These are phyloP conservation scores for rabbit (Oryctolagus cuniculus) DNA, from an alignment of 2,113 vertebrate species.

Conservation along the genomic window DNA sequence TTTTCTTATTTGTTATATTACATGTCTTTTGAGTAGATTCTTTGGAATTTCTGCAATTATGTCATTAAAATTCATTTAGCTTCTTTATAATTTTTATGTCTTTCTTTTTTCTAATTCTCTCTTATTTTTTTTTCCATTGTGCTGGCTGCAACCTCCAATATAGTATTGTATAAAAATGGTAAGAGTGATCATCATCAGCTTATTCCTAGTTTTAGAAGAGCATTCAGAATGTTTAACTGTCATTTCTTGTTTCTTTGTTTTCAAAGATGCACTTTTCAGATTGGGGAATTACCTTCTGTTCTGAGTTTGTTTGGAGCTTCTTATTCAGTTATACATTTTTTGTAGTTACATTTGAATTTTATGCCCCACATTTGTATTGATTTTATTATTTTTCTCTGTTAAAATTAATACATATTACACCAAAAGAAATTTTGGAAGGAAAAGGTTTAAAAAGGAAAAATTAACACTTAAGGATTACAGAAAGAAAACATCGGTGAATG, in stretches of 20 bases:
- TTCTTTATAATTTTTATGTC: not conserved
- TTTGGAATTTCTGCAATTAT: conserved; percentile 25
- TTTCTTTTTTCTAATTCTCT: not conserved
- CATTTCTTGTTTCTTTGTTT: not conserved
- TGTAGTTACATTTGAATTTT: not conserved
- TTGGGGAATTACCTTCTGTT: conserved; percentile 35
- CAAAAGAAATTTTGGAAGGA: conserved; percentile 11
- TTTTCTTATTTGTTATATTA: not conserved
- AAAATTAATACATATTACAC: conserved; percentile 15
- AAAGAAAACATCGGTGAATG: conserved; percentile 1
- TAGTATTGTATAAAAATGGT: not conserved
- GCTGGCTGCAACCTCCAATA: not conserved
- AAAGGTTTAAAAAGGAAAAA: conserved; percentile 32
- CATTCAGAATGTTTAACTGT: not conserved
- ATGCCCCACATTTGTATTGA: not conserved
- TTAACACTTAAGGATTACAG: conserved; percentile 29
- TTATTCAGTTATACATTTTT: conserved; percentile 19
- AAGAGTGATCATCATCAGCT: not conserved
- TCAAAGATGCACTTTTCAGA: not conserved
- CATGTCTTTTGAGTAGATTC: not conserved
- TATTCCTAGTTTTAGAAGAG: conserved; percentile 13
- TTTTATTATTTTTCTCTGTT: not conserved
- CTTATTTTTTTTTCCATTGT: not conserved
- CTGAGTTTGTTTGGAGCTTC: conserved; percentile 17
- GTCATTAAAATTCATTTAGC: not conserved